phyloP scores from a whole-genome alignment of 2,113 vertebrate species.

The Orthonyx spaldingii region DNA sequence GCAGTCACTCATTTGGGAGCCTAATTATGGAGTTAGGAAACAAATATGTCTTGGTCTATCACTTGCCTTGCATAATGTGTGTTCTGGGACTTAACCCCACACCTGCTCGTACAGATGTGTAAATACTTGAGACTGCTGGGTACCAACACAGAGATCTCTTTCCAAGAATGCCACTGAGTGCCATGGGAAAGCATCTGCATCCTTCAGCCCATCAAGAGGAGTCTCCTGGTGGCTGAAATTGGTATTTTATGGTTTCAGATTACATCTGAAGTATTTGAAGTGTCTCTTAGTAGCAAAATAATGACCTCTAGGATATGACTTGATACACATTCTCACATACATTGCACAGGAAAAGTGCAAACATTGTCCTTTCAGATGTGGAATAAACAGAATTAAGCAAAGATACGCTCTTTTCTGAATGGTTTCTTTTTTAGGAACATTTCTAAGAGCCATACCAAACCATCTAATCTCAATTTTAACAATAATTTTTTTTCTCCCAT shows the following conservation, averaged over 20 bases:
- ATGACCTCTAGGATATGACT: neutral
- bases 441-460: neutral
- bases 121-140: neutral
- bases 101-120: neutral
- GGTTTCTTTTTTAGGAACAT: neutral
- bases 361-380: neutral
- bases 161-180: neutral
- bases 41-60: slow-evolving; percentile 31
- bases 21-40: slow-evolving; percentile 52
- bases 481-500: neutral
- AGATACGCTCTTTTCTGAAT: neutral
- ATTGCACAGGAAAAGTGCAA: neutral
- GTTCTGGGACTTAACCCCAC: slow-evolving; percentile 10
- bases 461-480: neutral
- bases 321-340: neutral
- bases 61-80: slow-evolving; percentile 9
- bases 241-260: neutral
- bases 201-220: neutral
- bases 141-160: neutral
- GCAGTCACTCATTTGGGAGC: slow-evolving; percentile 41
- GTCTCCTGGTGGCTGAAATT: neutral
- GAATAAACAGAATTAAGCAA: neutral
- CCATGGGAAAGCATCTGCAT: neutral
- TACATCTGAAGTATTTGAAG: neutral
- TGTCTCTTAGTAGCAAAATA: neutral